phyloP scores from a whole-genome alignment of 2,797 vertebrate species.

The Sphaeramia orbicularis region DNA sequence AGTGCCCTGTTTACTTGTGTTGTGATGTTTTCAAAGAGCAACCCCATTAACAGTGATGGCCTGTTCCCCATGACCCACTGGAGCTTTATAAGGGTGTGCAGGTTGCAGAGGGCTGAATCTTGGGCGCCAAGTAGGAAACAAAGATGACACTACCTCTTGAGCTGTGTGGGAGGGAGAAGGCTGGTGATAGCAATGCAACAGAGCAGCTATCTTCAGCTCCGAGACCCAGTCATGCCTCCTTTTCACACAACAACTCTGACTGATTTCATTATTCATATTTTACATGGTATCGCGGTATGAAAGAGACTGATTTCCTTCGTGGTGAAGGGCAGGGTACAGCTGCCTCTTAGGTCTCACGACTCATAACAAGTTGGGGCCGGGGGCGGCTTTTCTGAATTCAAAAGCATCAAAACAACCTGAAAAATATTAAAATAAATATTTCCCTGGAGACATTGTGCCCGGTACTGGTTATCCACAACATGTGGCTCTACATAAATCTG shows the following conservation, averaged over 20 bases:
- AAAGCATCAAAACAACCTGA: conserved; percentile 70
- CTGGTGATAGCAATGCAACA: conserved; percentile 59
- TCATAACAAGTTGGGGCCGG: conserved; percentile 57
- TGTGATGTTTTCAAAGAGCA: conserved; percentile 81
- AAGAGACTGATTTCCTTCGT: conserved; percentile 73
- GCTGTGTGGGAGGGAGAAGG: conserved; percentile 70
- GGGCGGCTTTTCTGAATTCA: conserved; percentile 63
- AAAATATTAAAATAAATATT: conserved; percentile 64
- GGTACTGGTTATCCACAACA: conserved; percentile 24
- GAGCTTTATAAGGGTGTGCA: conserved; percentile 61
- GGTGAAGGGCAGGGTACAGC: conserved; percentile 69
- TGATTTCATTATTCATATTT: conserved; percentile 82
- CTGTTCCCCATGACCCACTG: conserved; percentile 63
- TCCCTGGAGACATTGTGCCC: conserved; percentile 38
- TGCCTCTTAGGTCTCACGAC: conserved; percentile 57
- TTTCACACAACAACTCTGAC: conserved; percentile 67
- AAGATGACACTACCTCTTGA: conserved; percentile 72
- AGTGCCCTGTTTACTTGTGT: conserved; percentile 74
- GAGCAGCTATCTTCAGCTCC: conserved; percentile 53
- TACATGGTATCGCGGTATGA: conserved; percentile 76
- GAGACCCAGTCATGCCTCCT: conserved; percentile 61
- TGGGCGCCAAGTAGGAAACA: conserved; percentile 58
- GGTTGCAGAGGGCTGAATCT: conserved; percentile 61
- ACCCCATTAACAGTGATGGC: conserved; percentile 77
- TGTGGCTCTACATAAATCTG: conserved; percentile 32